Conservation (phyloP, 2,113 vertebrate species). For the Athene noctua region DNA sequence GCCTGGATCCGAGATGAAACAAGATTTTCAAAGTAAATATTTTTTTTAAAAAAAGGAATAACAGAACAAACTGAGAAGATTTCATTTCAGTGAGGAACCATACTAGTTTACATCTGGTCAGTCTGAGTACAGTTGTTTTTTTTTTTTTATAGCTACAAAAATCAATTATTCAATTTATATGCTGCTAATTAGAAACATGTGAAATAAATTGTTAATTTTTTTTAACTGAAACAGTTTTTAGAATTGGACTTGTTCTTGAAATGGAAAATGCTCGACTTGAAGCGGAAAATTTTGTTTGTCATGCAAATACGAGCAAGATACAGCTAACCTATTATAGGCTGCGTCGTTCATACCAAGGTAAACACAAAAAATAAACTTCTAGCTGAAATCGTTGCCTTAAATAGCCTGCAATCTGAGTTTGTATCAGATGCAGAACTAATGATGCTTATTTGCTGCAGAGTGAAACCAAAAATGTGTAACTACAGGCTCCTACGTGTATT, state of each 20-base stretch:
- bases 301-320: conserved; percentile 17
- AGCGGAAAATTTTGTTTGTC: conserved; percentile 31
- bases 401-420: not conserved
- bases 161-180: not conserved
- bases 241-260: not conserved
- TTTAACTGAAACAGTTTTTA: not conserved
- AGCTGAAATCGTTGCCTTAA: not conserved
- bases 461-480: not conserved
- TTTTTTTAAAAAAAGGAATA: too few species aligned
- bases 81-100: not conserved
- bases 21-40: not conserved
- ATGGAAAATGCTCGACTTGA: not conserved
- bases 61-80: not conserved
- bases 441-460: not conserved
- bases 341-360: not conserved
- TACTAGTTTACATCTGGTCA: not conserved
- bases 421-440: conserved; percentile 6
- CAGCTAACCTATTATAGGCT: not conserved
- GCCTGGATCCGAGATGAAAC: not conserved
- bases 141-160: not conserved
- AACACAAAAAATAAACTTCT: not conserved
- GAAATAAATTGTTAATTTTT: not conserved
- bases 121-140: not conserved
- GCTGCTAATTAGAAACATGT: not conserved
- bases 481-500: not conserved